phyloP scores from a whole-genome alignment of 2,888 invertebrate genomes.

The Amphipyra tragopoginis region DNA sequence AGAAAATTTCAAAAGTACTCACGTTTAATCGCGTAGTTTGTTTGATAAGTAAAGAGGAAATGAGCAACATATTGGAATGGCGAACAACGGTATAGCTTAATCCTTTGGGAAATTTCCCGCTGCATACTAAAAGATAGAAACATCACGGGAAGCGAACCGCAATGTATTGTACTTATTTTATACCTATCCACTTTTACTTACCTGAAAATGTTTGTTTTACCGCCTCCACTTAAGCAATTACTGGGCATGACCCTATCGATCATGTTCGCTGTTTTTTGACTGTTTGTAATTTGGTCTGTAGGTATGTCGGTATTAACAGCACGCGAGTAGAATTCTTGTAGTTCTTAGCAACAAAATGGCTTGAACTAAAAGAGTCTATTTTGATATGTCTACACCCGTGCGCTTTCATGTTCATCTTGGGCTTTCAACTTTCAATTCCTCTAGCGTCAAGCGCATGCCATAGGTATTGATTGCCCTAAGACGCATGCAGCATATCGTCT shows the following conservation, averaged over 20 bases:
- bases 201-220: slow-evolving; percentile 13
- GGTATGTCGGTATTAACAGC: slow-evolving; percentile 14
- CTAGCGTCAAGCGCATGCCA: no score
- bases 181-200: slow-evolving; percentile 11
- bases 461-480: no score
- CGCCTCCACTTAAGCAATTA: not conserved
- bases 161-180: slow-evolving; percentile 36
- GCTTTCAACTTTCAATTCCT: no score
- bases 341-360: no score
- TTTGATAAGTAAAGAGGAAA: slow-evolving; percentile 26
- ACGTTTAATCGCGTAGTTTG: slow-evolving; percentile 1
- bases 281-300: not conserved
- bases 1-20: not conserved
- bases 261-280: slow-evolving; percentile 15
- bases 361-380: no score
- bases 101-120: slow-evolving; percentile 54
- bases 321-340: slow-evolving; percentile 6
- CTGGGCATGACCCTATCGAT: slow-evolving; percentile 9
- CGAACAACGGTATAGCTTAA: slow-evolving; percentile 35
- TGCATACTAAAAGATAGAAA: slow-evolving; percentile 44
- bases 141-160: slow-evolving; percentile 27
- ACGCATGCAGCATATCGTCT: no score
- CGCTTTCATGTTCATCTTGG: no score
- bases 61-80: slow-evolving; percentile 22
- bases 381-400: no score